Percentiles rank a stretch among this genome's conserved stretches.
These are phyloP conservation scores for Sitta europaea DNA, from an alignment of 2,113 vertebrate species.

Conservation along the genomic window DNA sequence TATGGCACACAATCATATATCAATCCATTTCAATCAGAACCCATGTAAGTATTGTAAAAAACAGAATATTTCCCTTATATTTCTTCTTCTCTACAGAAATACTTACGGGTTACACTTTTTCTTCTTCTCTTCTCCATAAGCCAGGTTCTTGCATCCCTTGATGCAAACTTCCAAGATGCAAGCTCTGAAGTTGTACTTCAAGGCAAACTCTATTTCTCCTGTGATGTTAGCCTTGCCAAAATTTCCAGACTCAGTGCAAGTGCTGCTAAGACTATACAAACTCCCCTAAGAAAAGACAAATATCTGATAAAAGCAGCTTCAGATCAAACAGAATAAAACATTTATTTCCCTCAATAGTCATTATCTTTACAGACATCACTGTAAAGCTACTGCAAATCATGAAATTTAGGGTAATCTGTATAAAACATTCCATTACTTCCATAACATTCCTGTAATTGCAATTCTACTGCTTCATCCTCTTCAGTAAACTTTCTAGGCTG, in stretches of 20 bases:
- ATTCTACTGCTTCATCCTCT: not conserved
- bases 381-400: not conserved
- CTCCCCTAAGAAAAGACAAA: slow-evolving; percentile 70
- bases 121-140: slow-evolving; percentile 79
- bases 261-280: slow-evolving; percentile 78
- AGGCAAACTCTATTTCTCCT: slow-evolving; percentile 84
- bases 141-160: slow-evolving; percentile 80
- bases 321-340: not conserved
- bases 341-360: not conserved
- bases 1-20: not conserved
- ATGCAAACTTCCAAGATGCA: slow-evolving; percentile 82
- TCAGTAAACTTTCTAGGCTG: not conserved
- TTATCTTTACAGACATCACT: not conserved
- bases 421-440: not conserved
- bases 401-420: not conserved
- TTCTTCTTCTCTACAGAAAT: not conserved
- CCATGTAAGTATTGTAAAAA: not conserved
- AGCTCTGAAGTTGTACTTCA: slow-evolving; percentile 74
- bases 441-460: not conserved
- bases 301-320: not conserved
- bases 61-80: not conserved
- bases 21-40: not conserved
- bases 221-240: slow-evolving; percentile 67
- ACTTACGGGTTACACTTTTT: slow-evolving; percentile 89
- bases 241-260: slow-evolving; percentile 73